Base-by-base conservation (phyloP, 2,113 vertebrate genomes). In the Myiopsitta monachus region DNA sequence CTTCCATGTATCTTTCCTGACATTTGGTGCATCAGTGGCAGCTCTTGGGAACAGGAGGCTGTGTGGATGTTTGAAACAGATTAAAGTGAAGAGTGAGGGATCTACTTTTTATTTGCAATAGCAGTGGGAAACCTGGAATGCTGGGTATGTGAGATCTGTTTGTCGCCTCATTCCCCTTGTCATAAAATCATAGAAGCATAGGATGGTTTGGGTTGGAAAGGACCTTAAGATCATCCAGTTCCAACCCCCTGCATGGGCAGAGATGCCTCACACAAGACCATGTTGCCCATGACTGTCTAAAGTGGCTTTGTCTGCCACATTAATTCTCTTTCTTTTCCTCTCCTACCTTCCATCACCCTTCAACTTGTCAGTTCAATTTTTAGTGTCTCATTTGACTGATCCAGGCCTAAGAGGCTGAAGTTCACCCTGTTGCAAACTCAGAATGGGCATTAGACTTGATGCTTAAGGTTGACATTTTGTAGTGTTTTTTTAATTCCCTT, bases 1-100 rank as follows among this genome's bases (percentile, higher is more conserved):
- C 80, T 90, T 96, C 83, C 86, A 47, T 23, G 26, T 26, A 8
- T 75, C 4, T 90, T 95, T 84, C 69, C 95, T 96, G 92, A 81
- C 47, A 21, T 79, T 41, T 51, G 27, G 0, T 95, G 91, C 69
- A 62, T 74, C 95, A 87, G 73, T 76, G 95, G 83, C 83, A 92
- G 5, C 93, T 92, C 83, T 44, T 57, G 91, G 88, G 94, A 94
- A 47, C 2, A 57, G 76, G 83, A 87, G 80, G 46, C 52, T 78
- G 4, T 39, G 1, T 63, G 91, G 84, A 79, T 94, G 80, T 68
- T 87, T 75, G 86, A 82, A 87, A 92, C 51, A 81, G 66, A 87
- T 84, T 83, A n/a, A 88, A 81, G 85, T 59, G 82, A 88, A 69
- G 83, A 96, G 64, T 87, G 68, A 92, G 61, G 15, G 66, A 75